Base-by-base conservation (phyloP, 1,140 invertebrate species). In the Lepidurus apus region DNA sequence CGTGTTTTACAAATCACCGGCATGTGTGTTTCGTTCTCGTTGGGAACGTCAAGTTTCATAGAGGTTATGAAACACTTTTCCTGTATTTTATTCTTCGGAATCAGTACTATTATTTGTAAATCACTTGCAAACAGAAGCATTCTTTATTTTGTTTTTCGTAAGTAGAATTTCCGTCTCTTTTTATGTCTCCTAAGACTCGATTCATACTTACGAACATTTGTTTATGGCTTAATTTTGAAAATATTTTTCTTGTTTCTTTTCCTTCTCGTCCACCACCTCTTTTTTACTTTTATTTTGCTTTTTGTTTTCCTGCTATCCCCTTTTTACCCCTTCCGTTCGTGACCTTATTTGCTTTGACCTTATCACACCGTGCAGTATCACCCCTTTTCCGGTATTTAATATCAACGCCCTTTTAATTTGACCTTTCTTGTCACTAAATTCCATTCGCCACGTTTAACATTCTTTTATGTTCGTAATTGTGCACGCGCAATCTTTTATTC, bases 321-420 rank as follows among this genome's bases (percentile, higher is more conserved):
- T 65, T 13, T 65, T 65, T 21, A n/a, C 53, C 53, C 0, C 53
- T 65, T 65, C 53, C 17, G 17, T 9, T 65, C 53, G 13, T 65
- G 53, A 65, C 53, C 53, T 65, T 65, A 65, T 65, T 65, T 21
- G 53, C 53, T 9, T 65, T 65, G 53, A 65, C 53, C 53, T 65
- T 65, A 34, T 34, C 26, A 34, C 21, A 10, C 53, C 53, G 53
- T 21, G 13, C 53, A 7, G 2, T 65, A 65, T 7, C 21, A 65
- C 53, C 53, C 53, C 45, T 6, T 65, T 65, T 65, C 53, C 53
- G 53, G 1, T 21, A 21, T 21, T 65, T 21, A 65, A n/a, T 26
- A 26, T 21, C 53, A 65, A 65, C 53, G 53, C 17, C 53, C 21
- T 4, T 65, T 17, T n/a, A 9, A 65, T 21, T 65, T 13, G 17